Conservation (phyloP, 2,888 invertebrate species). For the Tipula vernalis region DNA sequence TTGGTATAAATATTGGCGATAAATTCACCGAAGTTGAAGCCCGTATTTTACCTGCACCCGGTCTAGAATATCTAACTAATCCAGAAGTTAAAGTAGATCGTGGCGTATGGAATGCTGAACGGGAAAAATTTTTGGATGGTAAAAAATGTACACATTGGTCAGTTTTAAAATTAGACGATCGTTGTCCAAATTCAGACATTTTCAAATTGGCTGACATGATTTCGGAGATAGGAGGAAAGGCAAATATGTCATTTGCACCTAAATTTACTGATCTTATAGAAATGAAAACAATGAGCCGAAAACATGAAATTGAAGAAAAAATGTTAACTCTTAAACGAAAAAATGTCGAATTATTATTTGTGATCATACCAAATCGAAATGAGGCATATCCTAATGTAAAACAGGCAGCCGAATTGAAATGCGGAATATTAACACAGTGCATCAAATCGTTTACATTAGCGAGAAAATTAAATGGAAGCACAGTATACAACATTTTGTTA, state of each 20-base stretch:
- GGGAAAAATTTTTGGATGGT: constrained; percentile 27
- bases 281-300: background rate
- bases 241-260: background rate
- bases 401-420: constrained; percentile 50
- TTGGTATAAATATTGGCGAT: constrained; percentile 64
- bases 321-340: background rate
- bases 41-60: constrained; percentile 66
- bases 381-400: constrained; percentile 44
- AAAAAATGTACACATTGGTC: constrained; percentile 34
- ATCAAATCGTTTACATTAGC: constrained; percentile 41
- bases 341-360: constrained; percentile 19
- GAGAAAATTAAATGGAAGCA: constrained; percentile 42
- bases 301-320: background rate
- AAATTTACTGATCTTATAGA: background rate
- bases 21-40: constrained; percentile 66
- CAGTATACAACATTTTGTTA: constrained; percentile 56
- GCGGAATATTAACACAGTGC: constrained; percentile 64
- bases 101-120: constrained; percentile 30
- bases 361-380: constrained; percentile 42
- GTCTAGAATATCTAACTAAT: constrained; percentile 43
- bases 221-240: constrained; percentile 17
- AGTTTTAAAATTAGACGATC: constrained; percentile 27
- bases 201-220: constrained; percentile 26
- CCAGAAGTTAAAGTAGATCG: constrained; percentile 19
- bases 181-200: constrained; percentile 20